phyloP scores from a whole-genome alignment of 2,888 invertebrate species.

The Gymnocheta viridis region DNA sequence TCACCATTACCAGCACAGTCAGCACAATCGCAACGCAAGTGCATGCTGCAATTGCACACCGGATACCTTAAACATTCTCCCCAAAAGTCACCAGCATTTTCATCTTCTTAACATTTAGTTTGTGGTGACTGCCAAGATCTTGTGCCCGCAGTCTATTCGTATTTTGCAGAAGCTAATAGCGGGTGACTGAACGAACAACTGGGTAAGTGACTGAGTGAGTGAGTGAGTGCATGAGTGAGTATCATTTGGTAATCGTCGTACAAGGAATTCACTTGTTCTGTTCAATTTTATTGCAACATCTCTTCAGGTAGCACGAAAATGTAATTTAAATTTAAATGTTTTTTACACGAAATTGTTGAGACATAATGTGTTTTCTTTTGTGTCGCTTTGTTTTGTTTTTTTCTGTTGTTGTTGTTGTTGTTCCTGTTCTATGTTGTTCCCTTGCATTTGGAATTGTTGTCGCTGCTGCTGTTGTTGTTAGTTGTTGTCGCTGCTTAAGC shows the following conservation, averaged over 20 bases:
- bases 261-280: conserved; percentile 70
- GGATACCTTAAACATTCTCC: conserved; percentile 41
- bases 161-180: not conserved
- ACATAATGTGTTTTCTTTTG: conserved; percentile 49
- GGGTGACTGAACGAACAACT: conserved; percentile 25
- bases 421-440: conserved; percentile 14
- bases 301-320: conserved; percentile 76
- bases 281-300: conserved; percentile 69
- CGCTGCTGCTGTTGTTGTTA: conserved; percentile 33
- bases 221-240: conserved; percentile 39
- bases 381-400: not conserved
- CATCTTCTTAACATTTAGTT: conserved; percentile 52
- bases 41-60: conserved; percentile 32
- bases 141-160: not conserved
- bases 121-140: conserved; percentile 7
- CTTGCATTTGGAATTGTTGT: conserved; percentile 23
- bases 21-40: conserved; percentile 1
- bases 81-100: conserved; percentile 53
- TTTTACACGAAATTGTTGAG: conserved; percentile 74
- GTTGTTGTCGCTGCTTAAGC: conserved; percentile 28
- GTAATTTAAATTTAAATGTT: conserved; percentile 79
- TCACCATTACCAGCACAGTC: conserved; percentile 6
- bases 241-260: conserved; percentile 61
- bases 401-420: not conserved
- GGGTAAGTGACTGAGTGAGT: conserved; percentile 14